Evolutionary conservation across 35 echinoderm and acorn worm genomes (phyloP), one percentile per base, ranked within the genome.

Genomic region (Chiridota heheva): DNA sequence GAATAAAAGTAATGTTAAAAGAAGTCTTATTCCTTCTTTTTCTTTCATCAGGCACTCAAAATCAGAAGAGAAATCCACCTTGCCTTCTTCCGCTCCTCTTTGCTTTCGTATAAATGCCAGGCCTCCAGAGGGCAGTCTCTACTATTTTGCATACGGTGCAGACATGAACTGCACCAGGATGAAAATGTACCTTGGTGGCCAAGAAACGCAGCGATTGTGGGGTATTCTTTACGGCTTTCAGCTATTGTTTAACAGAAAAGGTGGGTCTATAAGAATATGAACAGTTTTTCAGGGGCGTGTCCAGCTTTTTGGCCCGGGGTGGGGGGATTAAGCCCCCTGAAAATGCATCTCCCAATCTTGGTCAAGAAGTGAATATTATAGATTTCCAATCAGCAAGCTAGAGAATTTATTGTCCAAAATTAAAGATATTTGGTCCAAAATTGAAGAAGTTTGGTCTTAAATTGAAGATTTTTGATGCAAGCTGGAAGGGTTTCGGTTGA

Each of bases 61-160:
- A 39, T 70, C 64, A 55, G 66, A 26, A 20, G 58, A 79, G 37
- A 73, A 42, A 44, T 38, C 30, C 27, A 43, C 16, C 5, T 45
- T 59, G 28, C 31, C 63, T 0, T 20, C 70, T 57, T 60, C 81
- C 30, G 73, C 42, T 69, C 93, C 93, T 12, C 80, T 98, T 34
- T 84, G 89, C 65, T 98, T 98, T 41, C 78, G 68, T 55, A 88
- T 98, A 63, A 98, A 91, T 82, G 89, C 85, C 40, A 57, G 84
- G 43, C 95, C 95, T 47, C 89, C 95, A 17, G 41, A 81, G 30
- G 95, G 86, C 16, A 80, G 69, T 34, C 79, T 92, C 29, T 98
- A 89, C 75, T 98, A 89, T 48, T 98, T 98, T 68, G 84, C 88
- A 42, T 98, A 98, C 82, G 95, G 95, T 35, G 80, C 81, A 22